Base-by-base conservation (phyloP, 2,888 invertebrate species). In the Melanostoma scalare region DNA sequence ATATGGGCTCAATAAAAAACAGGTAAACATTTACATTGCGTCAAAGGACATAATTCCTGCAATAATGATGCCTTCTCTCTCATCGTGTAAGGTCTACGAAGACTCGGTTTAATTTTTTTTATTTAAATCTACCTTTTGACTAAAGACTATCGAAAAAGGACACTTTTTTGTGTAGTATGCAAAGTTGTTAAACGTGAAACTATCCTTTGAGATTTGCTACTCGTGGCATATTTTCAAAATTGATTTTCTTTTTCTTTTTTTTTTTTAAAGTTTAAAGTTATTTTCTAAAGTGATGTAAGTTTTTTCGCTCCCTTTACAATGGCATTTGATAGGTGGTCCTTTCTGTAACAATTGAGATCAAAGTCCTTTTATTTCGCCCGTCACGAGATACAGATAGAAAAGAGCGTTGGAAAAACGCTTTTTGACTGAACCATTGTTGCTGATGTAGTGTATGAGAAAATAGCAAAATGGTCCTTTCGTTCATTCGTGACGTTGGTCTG, bases 1-100 rank as follows among this genome's bases (percentile, higher is more conserved):
- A 4, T 3, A 20, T 3, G 6, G 48, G 50, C 36, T 38, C 40
- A 6, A 60, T 6, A 44, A 55, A 60, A 48, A 38, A 61, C 48
- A 65, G 48, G 82, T 82, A 77, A 82, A 82, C 73, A 82, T 82
- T 82, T 82, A 60, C 78, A 82, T 82, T 74, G 65, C 73, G 48
- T 82, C 82, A 78, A 82, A 82, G 73, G 78, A 82, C 73, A 69
- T 74, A 73, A 73, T 73, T 73, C 77, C 68, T 52, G 67, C 71
- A 61, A 68, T 67, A 44, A 56, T 53, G 44, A 52, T 63, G 20
- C 40, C 36, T 63, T 46, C 2, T 44, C 36, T 36, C 30, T 50
- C 2, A 9, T 63, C 35, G 38, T 36, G 10, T 48, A 9, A 46
- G 10, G n/a, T 50, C 38, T 35, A 46, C 60, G 44, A 44, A 52